Conservation (phyloP, 2,113 vertebrate species). For the Cyanistes caeruleus region DNA sequence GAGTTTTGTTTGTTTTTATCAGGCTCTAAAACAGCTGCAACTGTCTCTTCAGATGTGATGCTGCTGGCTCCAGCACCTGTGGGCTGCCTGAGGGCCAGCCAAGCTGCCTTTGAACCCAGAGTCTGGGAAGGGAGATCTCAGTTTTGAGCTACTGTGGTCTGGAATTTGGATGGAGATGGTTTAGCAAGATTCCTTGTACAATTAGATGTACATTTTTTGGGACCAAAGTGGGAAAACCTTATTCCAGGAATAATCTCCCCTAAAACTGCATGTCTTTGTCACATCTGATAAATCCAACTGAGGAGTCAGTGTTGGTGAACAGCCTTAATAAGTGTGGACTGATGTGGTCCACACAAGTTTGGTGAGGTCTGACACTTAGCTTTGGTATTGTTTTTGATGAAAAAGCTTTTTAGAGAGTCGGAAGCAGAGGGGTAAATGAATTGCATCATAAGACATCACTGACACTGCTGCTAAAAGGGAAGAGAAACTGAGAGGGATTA, state of each 20-base stretch:
- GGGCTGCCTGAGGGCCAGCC: constrained; percentile 11
- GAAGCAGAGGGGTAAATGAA: not conserved
- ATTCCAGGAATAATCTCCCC: not conserved
- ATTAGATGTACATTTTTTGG: not conserved
- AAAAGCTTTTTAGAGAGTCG: not conserved
- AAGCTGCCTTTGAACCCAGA: not conserved
- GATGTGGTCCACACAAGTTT: not conserved
- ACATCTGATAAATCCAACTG: not conserved
- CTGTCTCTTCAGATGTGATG: not conserved
- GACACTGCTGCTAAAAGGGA: not conserved
- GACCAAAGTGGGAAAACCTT: not conserved
- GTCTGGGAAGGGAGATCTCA: not conserved
- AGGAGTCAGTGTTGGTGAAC: not conserved
- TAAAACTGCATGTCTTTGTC: not conserved
- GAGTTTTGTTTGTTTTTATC: not conserved
- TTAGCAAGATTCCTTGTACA: not conserved
- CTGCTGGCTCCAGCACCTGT: not conserved
- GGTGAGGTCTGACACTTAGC: not conserved
- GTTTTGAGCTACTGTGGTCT: not conserved
- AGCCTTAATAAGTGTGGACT: not conserved
- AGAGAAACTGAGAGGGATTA: not conserved
- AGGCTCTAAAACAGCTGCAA: not conserved
- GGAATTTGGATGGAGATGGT: not conserved
- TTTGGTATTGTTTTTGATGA: not conserved
- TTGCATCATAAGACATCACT: not conserved